Percentiles rank a stretch among this genome's conserved stretches.
Evolutionary conservation across 2,113 vertebrate species (phyloP).

Genomic region (Grallaria varia): DNA sequence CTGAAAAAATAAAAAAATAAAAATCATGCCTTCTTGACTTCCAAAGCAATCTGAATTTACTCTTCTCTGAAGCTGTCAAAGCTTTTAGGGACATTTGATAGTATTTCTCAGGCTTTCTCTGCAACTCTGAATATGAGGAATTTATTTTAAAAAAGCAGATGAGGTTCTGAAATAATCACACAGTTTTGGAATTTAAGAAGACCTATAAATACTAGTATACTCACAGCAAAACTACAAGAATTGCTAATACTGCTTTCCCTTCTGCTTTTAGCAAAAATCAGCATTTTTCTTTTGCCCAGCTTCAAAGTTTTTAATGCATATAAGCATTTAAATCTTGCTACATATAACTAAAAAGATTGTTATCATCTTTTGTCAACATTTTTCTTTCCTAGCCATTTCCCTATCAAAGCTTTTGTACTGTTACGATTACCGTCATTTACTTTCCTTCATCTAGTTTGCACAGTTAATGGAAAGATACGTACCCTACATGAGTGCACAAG

Average conservation of each 20-base stretch:
- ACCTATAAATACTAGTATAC: not conserved
- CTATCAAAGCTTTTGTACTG: not conserved
- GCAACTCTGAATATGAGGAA: not conserved
- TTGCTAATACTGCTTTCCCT: not conserved
- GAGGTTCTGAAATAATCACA: not conserved
- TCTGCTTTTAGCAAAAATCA: not conserved
- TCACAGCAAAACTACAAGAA: not conserved
- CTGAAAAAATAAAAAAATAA: no score
- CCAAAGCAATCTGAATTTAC: not conserved
- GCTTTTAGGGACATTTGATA: not conserved
- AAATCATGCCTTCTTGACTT: not conserved
- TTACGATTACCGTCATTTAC: not conserved
- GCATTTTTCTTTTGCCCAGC: not conserved
- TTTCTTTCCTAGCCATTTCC: slow-evolving; percentile 18
- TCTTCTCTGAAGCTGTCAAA: not conserved
- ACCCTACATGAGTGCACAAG: not conserved
- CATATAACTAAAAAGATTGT: not conserved
- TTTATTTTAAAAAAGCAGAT: not conserved
- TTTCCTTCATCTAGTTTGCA: slow-evolving; percentile 29
- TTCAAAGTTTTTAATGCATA: not conserved
- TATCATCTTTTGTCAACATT: not conserved
- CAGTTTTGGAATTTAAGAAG: not conserved
- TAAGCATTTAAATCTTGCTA: not conserved
- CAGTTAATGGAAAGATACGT: not conserved
- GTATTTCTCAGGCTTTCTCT: not conserved